Base-by-base conservation (phyloP, 2,888 invertebrate genomes). In the Drosophila fulvimacula region DNA sequence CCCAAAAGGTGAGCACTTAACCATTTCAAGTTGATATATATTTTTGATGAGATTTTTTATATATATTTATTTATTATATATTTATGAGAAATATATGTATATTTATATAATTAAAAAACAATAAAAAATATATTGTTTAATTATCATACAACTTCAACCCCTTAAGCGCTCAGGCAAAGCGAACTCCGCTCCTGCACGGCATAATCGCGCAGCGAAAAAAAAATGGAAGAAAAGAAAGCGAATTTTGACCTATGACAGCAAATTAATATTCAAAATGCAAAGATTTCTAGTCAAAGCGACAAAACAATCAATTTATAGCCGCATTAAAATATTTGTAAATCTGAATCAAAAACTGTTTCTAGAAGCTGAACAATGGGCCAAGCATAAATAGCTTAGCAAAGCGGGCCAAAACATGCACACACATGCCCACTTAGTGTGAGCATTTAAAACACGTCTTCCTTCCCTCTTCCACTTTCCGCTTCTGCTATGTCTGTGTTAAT, bases 221-320 rank as follows among this genome's bases (percentile, higher is more conserved):
- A 44, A 39, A 17, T 65, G 36, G 19, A 27, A 42, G 44, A 51
- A 67, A 73, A 69, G 62, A 77, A 78, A 82, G 70, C 79, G 81
- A 85, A 82, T 80, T 76, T 76, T 82, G 69, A 81, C 86, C 82
- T 79, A 66, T 81, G 81, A 74, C 76, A 64, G 69, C 51, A 63
- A 73, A 57, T 62, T 56, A 59, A 57, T 73, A 48, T 66, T 51
- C 24, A 27, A 66, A 62, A 61, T 56, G 67, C 27, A 57, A 38
- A 55, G 24, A 69, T 76, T 69, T 78, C 71, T 77, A 71, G 15
- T 38, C 55, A 19, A 7, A 56, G 41, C 61, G 24, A 57, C 32
- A 62, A 56, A 59, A 44, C 76, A 58, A 56, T 39, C n/a, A 76
- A 76, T 62, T 62, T 67, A 46, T 66, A 19, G 36, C 5, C 21